Evolutionary conservation across 2,113 vertebrate species (phyloP).

Genomic region (Psilopsiagon aymara): DNA sequence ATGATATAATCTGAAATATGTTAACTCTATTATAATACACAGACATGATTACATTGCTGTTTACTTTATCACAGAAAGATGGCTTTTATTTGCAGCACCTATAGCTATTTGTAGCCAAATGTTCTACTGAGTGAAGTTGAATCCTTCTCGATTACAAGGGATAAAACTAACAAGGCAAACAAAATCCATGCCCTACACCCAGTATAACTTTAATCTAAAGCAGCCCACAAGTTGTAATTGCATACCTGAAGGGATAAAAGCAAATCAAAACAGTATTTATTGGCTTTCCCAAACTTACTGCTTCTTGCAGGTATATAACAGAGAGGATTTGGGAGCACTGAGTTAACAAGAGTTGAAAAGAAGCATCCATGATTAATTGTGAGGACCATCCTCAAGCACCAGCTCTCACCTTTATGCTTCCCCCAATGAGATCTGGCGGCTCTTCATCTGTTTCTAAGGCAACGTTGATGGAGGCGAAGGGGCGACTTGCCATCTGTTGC

Average conservation of each 20-base stretch:
- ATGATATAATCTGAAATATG: background rate
- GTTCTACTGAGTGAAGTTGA: background rate
- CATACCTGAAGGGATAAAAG: background rate
- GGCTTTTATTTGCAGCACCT: conserved; percentile 19
- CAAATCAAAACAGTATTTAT: background rate
- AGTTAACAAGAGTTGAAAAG: background rate
- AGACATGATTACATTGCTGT: background rate
- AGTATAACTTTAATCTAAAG: background rate
- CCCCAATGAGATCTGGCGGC: conserved; percentile 97
- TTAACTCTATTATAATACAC: background rate
- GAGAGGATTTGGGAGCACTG: background rate
- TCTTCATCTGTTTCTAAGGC: conserved; percentile 98
- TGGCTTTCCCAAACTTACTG: background rate
- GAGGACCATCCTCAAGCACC: background rate
- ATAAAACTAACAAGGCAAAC: conserved; percentile 5
- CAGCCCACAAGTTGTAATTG: background rate
- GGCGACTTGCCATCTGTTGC: conserved; percentile 99
- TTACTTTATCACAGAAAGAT: background rate
- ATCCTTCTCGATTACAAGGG: background rate
- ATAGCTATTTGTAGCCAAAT: conserved; percentile 17
- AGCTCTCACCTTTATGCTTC: conserved; percentile 93
- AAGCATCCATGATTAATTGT: background rate
- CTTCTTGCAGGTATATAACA: background rate
- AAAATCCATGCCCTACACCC: background rate
- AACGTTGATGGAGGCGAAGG: conserved; percentile 97